A percentile compares a stretch with the other conserved stretches of the same genome.
phyloP scores from a whole-genome alignment of 2,797 vertebrate species.

The Cossypha polioptera region DNA sequence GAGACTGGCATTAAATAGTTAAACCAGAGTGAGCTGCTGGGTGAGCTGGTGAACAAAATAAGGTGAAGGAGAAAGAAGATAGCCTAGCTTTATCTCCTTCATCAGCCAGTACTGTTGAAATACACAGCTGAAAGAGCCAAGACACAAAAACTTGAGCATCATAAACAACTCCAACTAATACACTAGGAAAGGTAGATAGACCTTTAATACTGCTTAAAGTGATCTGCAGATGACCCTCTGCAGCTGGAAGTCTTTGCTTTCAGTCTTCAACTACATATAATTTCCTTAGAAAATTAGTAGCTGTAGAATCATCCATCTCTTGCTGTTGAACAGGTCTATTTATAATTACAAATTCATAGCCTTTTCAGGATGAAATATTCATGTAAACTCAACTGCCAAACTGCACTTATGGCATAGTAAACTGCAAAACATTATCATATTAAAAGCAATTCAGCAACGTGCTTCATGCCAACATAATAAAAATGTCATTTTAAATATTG shows the following conservation, averaged over 20 bases:
- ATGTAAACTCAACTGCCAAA: slow-evolving; percentile 69
- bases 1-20: not conserved
- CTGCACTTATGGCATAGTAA: slow-evolving; percentile 72
- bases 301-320: slow-evolving; percentile 55
- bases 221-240: slow-evolving; percentile 10
- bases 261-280: not conserved
- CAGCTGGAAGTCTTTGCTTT: not conserved
- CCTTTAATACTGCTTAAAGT: not conserved
- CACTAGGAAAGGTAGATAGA: not conserved
- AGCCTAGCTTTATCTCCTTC: not conserved
- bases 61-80: not conserved
- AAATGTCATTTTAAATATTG: slow-evolving; percentile 75
- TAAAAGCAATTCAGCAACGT: slow-evolving; percentile 72
- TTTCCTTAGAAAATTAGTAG: slow-evolving; percentile 37
- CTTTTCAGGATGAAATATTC: slow-evolving; percentile 77
- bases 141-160: not conserved
- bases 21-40: not conserved
- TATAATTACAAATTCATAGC: slow-evolving; percentile 72
- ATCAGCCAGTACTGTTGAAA: not conserved
- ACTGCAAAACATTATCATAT: slow-evolving; percentile 73
- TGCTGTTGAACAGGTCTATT: slow-evolving; percentile 65
- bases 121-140: not conserved
- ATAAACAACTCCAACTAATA: not conserved
- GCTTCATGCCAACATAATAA: slow-evolving; percentile 72
- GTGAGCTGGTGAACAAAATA: not conserved